Percentiles rank a stretch among this genome's conserved stretches.
These are phyloP conservation scores for Phocoena sinus DNA, from an alignment of 2,113 vertebrate species.

Conservation along the genomic window DNA sequence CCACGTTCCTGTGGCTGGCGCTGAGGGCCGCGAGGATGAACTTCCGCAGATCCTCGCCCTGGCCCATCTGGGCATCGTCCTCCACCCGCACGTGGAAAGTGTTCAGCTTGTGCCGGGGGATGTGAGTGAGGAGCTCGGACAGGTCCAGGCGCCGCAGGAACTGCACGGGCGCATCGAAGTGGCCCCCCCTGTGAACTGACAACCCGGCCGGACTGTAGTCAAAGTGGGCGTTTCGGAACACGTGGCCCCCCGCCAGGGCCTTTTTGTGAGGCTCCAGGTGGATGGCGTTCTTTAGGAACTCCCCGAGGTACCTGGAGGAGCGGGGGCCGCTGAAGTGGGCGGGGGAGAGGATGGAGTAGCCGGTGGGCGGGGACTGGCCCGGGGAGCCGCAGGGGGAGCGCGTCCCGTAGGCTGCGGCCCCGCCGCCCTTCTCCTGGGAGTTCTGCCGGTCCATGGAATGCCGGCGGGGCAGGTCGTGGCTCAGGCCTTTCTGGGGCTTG, in stretches of 20 bases:
- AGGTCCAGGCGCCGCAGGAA: constrained; percentile 96
- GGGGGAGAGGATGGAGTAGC: constrained; percentile 92
- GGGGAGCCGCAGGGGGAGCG: constrained; percentile 93
- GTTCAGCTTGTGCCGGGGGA: constrained; percentile 97
- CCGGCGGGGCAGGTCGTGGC: constrained; percentile 90
- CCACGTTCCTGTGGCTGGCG: constrained; percentile 95
- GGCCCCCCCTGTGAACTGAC: constrained; percentile 84
- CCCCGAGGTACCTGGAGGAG: constrained; percentile 93
- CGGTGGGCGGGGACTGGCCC: constrained; percentile 90
- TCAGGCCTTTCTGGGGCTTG: constrained; percentile 88
- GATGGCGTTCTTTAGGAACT: constrained; percentile 95
- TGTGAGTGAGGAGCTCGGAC: constrained; percentile 94
- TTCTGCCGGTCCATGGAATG: constrained; percentile 95
- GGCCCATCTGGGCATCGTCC: constrained; percentile 96
- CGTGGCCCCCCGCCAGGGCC: constrained; percentile 82
- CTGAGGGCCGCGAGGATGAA: constrained; percentile 98
- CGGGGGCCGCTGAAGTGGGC: constrained; percentile 85
- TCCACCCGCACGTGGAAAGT: constrained; percentile 99
- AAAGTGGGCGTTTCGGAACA: constrained; percentile 84
- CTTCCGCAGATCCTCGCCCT: constrained; percentile 98
- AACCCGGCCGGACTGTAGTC: constrained; percentile 84
- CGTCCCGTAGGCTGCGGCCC: constrained; percentile 70
- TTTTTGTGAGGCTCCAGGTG: constrained; percentile 94
- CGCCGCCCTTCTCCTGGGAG: constrained; percentile 87
- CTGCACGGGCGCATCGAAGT: constrained; percentile 90